Evolutionary conservation across 2,113 vertebrate species (phyloP).

Genomic region (Python bivittatus): DNA sequence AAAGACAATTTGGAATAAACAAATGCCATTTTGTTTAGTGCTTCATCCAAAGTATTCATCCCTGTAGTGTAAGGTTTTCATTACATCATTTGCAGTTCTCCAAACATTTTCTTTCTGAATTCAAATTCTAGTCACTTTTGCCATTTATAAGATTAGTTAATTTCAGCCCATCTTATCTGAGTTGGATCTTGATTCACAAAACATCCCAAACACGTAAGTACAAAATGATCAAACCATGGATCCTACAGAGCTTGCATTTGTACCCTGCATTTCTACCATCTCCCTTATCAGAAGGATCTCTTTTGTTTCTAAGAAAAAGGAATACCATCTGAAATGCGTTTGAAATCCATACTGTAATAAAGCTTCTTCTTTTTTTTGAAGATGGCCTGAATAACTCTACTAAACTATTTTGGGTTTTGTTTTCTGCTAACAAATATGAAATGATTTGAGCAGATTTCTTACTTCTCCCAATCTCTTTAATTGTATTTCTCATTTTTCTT

Average conservation of each 20-base stretch:
- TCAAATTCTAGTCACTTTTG: conserved; percentile 30
- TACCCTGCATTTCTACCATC: conserved; percentile 58
- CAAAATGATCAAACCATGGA: conserved; percentile 50
- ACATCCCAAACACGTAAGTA: conserved; percentile 1
- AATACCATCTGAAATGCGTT: conserved; percentile 53
- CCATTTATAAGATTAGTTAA: conserved; percentile 6
- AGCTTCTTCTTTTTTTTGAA: conserved; percentile 40
- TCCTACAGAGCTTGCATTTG: conserved; percentile 57
- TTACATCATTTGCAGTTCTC: background rate
- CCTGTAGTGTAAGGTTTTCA: conserved; percentile 50
- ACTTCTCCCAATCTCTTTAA: conserved; percentile 42
- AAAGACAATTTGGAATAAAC: conserved; percentile 65
- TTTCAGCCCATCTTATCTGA: conserved; percentile 15
- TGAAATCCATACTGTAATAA: conserved; percentile 48
- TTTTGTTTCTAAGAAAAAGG: conserved; percentile 43
- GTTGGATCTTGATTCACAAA: background rate
- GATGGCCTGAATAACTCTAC: conserved; percentile 46
- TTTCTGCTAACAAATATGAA: conserved; percentile 8
- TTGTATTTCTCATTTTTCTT: conserved; percentile 60
- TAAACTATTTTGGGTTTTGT: conserved; percentile 49
- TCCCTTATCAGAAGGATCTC: conserved; percentile 43
- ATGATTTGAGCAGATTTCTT: conserved; percentile 24
- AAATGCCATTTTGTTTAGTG: conserved; percentile 56
- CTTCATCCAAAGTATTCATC: conserved; percentile 59
- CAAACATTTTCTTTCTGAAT: background rate